These are phyloP conservation scores for Calameuta pallipes DNA, from an alignment of 2,888 invertebrate species.

Conservation along the genomic window DNA sequence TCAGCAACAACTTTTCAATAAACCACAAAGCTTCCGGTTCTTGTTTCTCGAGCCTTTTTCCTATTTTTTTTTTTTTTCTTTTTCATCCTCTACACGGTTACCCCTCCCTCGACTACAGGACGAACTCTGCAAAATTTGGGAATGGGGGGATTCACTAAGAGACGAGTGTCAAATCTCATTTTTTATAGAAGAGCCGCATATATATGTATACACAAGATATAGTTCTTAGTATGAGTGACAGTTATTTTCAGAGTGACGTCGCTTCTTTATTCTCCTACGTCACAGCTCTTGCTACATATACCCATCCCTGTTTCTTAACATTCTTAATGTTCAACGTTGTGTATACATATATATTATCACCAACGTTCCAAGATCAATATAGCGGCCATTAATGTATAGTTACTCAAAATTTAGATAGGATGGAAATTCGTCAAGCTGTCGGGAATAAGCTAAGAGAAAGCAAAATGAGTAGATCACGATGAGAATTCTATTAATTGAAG, in stretches of 20 bases:
- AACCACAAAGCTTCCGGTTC: conserved; percentile 52
- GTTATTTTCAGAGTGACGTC: not conserved
- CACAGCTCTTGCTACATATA: not conserved
- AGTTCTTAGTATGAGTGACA: not conserved
- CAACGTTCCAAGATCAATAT: not conserved
- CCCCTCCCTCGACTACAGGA: not conserved
- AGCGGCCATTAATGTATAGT: not conserved
- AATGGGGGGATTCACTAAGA: not conserved
- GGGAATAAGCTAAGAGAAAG: not conserved
- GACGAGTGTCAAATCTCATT: not conserved
- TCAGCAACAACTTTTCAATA: conserved; percentile 53
- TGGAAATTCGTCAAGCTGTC: not conserved
- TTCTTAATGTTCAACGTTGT: not conserved
- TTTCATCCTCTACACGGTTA: conserved; percentile 6
- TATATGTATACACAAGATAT: not conserved
- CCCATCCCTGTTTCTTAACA: not conserved
- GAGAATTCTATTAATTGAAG: not conserved
- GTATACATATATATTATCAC: not conserved
- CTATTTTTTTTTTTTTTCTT: conserved; percentile 18
- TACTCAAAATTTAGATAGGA: not conserved
- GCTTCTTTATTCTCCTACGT: too few species aligned
- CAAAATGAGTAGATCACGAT: not conserved
- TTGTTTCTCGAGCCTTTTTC: conserved; percentile 38
- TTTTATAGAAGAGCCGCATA: not conserved
- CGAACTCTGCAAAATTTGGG: not conserved